Evolutionary conservation across 2,888 invertebrate genomes (phyloP).

Genomic region (Sphaerophoria taeniata): DNA sequence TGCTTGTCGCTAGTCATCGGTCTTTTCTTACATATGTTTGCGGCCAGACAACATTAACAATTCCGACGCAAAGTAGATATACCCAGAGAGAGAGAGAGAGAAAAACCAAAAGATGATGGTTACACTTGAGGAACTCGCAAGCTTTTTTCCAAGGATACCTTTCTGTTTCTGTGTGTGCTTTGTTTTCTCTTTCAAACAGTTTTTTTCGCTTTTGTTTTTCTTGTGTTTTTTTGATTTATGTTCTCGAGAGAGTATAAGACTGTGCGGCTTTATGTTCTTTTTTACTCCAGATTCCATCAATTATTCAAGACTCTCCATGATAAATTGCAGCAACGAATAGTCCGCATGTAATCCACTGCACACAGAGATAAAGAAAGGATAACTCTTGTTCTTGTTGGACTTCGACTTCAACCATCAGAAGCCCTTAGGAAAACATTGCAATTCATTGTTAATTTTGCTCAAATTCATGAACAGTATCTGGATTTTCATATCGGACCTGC

Average conservation of each 20-base stretch:
- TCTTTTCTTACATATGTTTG: slow-evolving; percentile 53
- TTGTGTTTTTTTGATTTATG: slow-evolving; percentile 60
- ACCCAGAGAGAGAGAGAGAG: background rate
- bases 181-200: background rate
- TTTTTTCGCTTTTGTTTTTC: background rate
- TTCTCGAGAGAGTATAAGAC: slow-evolving; percentile 38
- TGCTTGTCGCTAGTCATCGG: background rate
- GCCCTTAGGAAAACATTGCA: slow-evolving; percentile 34
- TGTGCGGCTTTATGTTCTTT: slow-evolving; percentile 26
- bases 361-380: slow-evolving; percentile 23
- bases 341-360: slow-evolving; percentile 66
- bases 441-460: slow-evolving; percentile 52
- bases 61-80: slow-evolving; percentile 48
- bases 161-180: slow-evolving; percentile 4
- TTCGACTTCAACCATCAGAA: background rate
- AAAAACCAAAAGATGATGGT: slow-evolving; percentile 41
- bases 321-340: slow-evolving; percentile 59
- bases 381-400: slow-evolving; percentile 37
- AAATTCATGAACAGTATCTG: slow-evolving; percentile 41
- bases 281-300: slow-evolving; percentile 64
- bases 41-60: slow-evolving; percentile 71
- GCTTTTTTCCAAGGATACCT: slow-evolving; percentile 50
- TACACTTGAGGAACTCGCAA: background rate
- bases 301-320: slow-evolving; percentile 70
- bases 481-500: slow-evolving; percentile 22